Evolutionary conservation across 2,113 vertebrate genomes (phyloP), one percentile per base, ranked within the genome.

Genomic region (Mobula birostris): DNA sequence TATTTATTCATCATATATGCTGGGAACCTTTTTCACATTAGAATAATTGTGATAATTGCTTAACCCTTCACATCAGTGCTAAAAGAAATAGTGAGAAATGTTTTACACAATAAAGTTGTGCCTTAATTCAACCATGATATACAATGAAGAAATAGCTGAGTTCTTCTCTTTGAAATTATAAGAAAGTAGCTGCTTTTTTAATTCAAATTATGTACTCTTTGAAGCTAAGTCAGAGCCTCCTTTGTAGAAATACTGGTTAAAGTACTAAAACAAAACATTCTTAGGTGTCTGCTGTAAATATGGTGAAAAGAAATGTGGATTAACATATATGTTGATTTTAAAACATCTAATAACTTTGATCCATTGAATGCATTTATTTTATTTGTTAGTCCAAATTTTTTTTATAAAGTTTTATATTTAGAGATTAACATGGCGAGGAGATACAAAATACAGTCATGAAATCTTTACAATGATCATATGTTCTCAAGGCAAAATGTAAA

Each of bases 61-160:
- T 8, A n/a, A 7, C 24, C 56, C 94, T 87, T 95, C 48, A 24
- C 80, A 88, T 85, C 58, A 17, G 17, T 91, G 94, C 94, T 76
- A 74, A 77, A 94, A 36, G 87, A 82, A 82, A 56, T 63, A 80
- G 94, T 96, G 90, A 93, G 82, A 94, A 90, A 76, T 74, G 66
- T 56, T 94, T 9, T 29, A 76, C 95, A 79, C 21, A 24, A 76
- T 94, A 94, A 95, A 96, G 95, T 79, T 40, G 9, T 48, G 72
- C 76, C 94, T 95, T 74, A 63, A 87, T 87, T 94, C 78, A 76
- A n/a, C 66, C 92, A 94, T 74, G 93, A 94, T 72, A 91, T 36
- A n/a, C 63, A 95, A 95, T 95, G 94, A 94, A 95, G 94, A 70
- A 95, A 40, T 61, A 85, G 91, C 92, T 87, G 83, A 27, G 76